Conservation (phyloP, 2,888 invertebrate genomes). For the Hyles lineata region DNA sequence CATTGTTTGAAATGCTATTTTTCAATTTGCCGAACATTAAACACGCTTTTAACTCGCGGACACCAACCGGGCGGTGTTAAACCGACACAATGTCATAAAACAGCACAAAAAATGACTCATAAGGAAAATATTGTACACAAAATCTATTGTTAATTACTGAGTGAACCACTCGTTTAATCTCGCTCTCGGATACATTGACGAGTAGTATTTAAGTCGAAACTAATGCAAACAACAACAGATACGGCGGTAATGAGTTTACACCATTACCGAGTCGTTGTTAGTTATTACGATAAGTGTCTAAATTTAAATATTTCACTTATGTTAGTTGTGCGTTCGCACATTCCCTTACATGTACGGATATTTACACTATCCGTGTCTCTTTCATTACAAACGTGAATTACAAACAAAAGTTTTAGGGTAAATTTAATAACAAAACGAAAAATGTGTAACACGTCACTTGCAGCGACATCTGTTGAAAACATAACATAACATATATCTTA, state of each 20-base stretch:
- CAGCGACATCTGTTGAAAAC: neutral
- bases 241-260: constrained; percentile 56
- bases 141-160: constrained; percentile 71
- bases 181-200: constrained; percentile 51
- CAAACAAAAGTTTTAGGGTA: neutral
- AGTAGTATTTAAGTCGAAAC: constrained; percentile 50
- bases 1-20: constrained; percentile 45
- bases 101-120: constrained; percentile 59
- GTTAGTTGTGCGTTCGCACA: constrained; percentile 24
- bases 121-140: constrained; percentile 73
- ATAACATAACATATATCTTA: too few relatives aligned
- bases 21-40: constrained; percentile 31
- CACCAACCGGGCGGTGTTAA: constrained; percentile 26
- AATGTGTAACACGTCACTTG: neutral
- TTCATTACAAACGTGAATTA: neutral
- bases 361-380: neutral
- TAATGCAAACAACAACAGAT: constrained; percentile 56
- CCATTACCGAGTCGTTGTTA: constrained; percentile 54
- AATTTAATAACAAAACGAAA: neutral
- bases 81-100: constrained; percentile 30
- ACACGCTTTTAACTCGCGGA: constrained; percentile 26
- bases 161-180: constrained; percentile 65
- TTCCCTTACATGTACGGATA: constrained; percentile 18
- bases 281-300: constrained; percentile 47
- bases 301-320: constrained; percentile 30